These are phyloP conservation scores for Eurytoma californica DNA, from an alignment of 2,888 invertebrate genomes.

Conservation along the genomic window DNA sequence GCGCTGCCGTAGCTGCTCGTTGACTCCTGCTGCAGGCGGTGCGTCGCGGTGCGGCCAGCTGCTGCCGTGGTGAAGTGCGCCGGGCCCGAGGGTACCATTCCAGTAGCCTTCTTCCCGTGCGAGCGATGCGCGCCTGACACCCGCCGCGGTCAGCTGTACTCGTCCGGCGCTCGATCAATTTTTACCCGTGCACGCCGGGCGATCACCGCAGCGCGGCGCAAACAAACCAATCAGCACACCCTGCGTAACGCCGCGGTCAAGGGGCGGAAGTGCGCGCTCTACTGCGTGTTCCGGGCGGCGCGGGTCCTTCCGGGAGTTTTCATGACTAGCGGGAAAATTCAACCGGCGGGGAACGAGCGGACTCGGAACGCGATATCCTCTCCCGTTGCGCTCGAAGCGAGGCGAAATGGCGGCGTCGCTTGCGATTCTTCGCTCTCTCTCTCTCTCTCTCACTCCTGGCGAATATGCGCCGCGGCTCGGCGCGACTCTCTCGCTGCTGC, in stretches of 20 bases:
- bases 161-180: background rate
- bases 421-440: background rate
- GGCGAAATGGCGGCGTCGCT: constrained; percentile 1
- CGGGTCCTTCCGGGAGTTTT: constrained; percentile 29
- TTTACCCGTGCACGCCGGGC: no score
- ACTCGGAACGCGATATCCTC: background rate
- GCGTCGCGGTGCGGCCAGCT: background rate
- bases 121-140: background rate
- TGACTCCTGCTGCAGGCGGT: background rate
- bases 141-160: background rate
- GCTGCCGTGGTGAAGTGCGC: constrained; percentile 8
- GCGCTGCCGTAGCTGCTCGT: background rate
- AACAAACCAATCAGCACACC: constrained; percentile 30
- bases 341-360: background rate
- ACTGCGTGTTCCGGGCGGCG: background rate
- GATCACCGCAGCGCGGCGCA: background rate
- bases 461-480: background rate
- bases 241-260: background rate
- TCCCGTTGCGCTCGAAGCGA: background rate
- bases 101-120: constrained; percentile 28
- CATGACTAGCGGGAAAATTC: constrained; percentile 25
- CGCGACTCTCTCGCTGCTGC: background rate
- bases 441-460: background rate
- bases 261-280: background rate
- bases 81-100: constrained; percentile 41